phyloP scores from a whole-genome alignment of 2,113 vertebrate species.

The Pitta sordida region DNA sequence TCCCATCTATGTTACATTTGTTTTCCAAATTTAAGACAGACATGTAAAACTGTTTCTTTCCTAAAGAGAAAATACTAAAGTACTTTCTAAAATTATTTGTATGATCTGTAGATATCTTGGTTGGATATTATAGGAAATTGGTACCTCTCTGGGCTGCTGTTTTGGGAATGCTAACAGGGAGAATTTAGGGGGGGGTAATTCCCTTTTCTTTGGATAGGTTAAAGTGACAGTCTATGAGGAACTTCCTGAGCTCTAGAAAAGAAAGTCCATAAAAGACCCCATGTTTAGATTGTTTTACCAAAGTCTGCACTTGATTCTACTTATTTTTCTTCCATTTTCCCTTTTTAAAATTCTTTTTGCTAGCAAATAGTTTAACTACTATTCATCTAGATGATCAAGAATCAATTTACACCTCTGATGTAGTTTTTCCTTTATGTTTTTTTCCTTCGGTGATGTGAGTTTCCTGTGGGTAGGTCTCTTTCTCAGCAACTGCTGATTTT shows the following conservation, averaged over 20 bases:
- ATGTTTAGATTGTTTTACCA: neutral
- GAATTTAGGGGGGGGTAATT: neutral
- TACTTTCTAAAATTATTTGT: neutral
- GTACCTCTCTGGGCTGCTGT: neutral
- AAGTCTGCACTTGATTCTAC: neutral
- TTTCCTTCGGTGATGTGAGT: neutral
- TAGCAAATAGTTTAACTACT: neutral
- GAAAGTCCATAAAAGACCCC: neutral
- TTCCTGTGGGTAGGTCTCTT: neutral
- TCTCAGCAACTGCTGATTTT: neutral
- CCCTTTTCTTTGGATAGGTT: neutral
- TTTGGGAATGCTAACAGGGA: neutral
- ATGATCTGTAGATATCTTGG: neutral
- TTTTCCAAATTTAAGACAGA: neutral
- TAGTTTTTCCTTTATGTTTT: neutral
- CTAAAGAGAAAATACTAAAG: neutral
- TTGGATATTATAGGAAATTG: neutral
- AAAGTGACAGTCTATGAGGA: neutral
- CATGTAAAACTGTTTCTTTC: neutral
- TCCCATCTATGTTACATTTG: neutral
- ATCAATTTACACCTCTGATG: neutral
- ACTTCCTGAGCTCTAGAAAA: neutral
- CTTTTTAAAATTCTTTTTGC: neutral
- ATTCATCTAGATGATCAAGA: neutral
- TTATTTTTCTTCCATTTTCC: neutral